These are phyloP conservation scores for Caenorhabditis sulstoni DNA, from an alignment of 2,888 invertebrate genomes.

Conservation along the genomic window DNA sequence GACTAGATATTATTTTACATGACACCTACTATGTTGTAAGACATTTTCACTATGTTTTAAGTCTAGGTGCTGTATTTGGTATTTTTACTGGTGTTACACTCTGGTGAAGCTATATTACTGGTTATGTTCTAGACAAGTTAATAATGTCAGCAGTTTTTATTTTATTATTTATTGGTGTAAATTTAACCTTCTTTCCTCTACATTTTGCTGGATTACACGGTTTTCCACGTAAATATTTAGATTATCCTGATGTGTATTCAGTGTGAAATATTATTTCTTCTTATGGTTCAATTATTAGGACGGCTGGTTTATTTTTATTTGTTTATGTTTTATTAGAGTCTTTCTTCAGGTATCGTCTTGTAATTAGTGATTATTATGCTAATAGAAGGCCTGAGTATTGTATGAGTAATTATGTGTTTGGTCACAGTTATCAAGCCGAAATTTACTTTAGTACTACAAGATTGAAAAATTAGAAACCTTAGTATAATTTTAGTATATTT, in stretches of 20 bases:
- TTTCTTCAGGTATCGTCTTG: constrained; percentile 70
- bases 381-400: constrained; percentile 68
- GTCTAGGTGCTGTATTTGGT: constrained; percentile 88
- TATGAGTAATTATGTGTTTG: constrained; percentile 70
- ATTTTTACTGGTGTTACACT: constrained; percentile 87
- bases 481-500: constrained; percentile 70
- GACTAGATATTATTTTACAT: constrained; percentile 88
- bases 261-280: constrained; percentile 86
- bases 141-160: constrained; percentile 86
- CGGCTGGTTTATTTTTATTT: constrained; percentile 84
- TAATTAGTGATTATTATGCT: constrained; percentile 68
- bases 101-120: constrained; percentile 87
- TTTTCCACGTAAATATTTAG: constrained; percentile 88
- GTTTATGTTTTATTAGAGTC: constrained; percentile 85
- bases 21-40: constrained; percentile 91
- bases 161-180: constrained; percentile 87
- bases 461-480: constrained; percentile 66
- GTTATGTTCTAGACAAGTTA: constrained; percentile 84
- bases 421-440: constrained; percentile 70
- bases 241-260: constrained; percentile 86
- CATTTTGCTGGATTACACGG: constrained; percentile 87
- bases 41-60: constrained; percentile 89
- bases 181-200: constrained; percentile 89
- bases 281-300: constrained; percentile 85
- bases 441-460: constrained; percentile 69